Evolutionary conservation across 2,888 invertebrate genomes (phyloP), one percentile per base, ranked within the genome.

Genomic region (Eudasyphora cyanicolor): DNA sequence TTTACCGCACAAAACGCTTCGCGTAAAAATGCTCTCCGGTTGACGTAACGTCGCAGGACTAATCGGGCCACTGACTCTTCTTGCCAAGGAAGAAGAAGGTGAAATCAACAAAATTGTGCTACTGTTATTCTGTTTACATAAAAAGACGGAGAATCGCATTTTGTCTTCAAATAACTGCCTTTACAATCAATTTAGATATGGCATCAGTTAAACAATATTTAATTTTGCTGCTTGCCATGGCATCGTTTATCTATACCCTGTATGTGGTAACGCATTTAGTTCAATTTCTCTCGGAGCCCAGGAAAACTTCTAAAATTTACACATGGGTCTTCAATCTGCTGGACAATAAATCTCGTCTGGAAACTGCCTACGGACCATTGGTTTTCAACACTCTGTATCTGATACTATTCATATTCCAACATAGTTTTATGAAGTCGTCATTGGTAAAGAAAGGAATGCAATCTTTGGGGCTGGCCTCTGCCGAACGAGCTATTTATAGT

Each of bases 381-480:
- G 90, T 93, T 0, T 88, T 91, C 21, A 92, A 95, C 86, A 93
- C 93, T 49, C 88, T 91, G 10, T 92, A 94, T 24, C 82, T 94
- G 45, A 92, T 92, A 81, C 86, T 91, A 7, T 95, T 95, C 87
- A 93, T 94, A 79, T 88, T 94, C 4, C 94, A 94, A 88, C 95
- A 95, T 86, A 93, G 94, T 24, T 87, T 93, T 38, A 92, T 94
- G 92, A 93, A 94, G 76, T 92, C 92, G 64, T 89, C 90, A 1
- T 81, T 89, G 35, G 87, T 93, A 0, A 94, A 94, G 88, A 88
- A 91, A 64, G 83, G 93, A 24, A 89, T 93, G 80, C 83, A 89
- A 64, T 92, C 90, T 67, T 86, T 93, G 29, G 89, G 92, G 0
- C 87, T 94, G 29, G 89, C 92, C 73, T 91, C 91, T 49, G 89